These are phyloP conservation scores for Agrotis exclamationis DNA, from an alignment of 2,888 invertebrate species.

Conservation along the genomic window DNA sequence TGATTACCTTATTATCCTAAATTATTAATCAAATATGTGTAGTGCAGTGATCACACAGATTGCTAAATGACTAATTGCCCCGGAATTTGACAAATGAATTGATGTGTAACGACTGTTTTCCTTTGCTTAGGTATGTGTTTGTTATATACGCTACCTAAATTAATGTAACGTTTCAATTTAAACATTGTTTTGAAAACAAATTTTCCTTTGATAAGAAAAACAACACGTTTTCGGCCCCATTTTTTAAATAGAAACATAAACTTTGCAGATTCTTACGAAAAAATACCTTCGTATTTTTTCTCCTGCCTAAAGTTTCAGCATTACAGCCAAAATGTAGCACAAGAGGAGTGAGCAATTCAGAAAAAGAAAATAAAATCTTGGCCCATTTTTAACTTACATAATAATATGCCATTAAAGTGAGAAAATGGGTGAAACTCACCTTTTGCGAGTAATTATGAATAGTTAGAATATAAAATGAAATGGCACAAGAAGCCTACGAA, in stretches of 20 bases:
- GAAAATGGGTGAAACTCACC: background rate
- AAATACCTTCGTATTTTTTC: background rate
- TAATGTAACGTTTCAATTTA: background rate
- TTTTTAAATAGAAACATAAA: conserved; percentile 7
- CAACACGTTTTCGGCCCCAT: background rate
- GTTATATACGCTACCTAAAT: background rate
- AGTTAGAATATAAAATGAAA: conserved; percentile 14
- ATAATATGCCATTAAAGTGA: background rate
- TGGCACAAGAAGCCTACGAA: conserved; percentile 8
- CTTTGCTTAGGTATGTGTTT: background rate
- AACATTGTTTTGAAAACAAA: background rate
- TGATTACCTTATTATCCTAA: conserved; percentile 19
- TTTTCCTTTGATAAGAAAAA: conserved; percentile 2
- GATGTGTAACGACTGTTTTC: background rate
- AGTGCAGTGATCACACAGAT: background rate
- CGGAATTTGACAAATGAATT: conserved; percentile 15
- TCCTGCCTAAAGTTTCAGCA: conserved; percentile 6
- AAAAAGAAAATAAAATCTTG: conserved; percentile 10
- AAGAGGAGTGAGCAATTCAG: background rate
- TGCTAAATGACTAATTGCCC: background rate
- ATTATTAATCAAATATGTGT: background rate
- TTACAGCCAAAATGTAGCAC: background rate
- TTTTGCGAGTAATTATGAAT: conserved; percentile 4
- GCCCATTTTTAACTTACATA: background rate
- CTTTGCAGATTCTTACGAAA: conserved; percentile 1